These are phyloP conservation scores for Seladonia tumulorum DNA, from an alignment of 2,888 invertebrate genomes.

Conservation along the genomic window DNA sequence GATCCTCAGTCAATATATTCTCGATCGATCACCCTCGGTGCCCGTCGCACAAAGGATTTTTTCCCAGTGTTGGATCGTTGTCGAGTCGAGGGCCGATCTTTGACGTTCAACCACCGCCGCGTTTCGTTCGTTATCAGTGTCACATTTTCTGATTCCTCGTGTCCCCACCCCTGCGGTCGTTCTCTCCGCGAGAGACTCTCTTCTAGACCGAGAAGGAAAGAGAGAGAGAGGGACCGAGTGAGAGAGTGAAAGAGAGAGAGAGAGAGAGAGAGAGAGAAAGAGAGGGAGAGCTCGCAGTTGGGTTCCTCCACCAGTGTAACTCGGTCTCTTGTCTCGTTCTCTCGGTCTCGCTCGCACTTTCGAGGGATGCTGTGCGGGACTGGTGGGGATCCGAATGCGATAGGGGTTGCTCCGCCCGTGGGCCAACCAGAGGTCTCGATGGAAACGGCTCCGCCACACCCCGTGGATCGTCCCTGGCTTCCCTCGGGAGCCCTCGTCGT, in stretches of 20 bases:
- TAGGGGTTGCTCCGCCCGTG: constrained; percentile 84
- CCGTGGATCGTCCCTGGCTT: constrained; percentile 79
- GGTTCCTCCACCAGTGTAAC: constrained; percentile 52
- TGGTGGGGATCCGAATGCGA: constrained; percentile 74
- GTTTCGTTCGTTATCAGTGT: constrained; percentile 68
- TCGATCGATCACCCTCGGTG: background rate
- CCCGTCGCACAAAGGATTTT: background rate
- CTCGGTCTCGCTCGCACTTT: constrained; percentile 55
- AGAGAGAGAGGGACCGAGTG: background rate
- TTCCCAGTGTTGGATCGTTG: background rate
- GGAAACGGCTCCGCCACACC: constrained; percentile 82
- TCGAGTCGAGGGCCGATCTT: background rate
- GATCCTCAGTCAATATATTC: background rate
- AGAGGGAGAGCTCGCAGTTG: constrained; percentile 1
- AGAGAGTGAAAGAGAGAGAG: background rate
- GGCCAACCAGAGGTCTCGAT: constrained; percentile 82
- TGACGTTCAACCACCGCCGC: constrained; percentile 22
- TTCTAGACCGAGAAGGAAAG: constrained; percentile 44
- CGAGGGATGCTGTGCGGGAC: constrained; percentile 78
- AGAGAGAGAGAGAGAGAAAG: no score
- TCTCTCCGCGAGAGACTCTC: constrained; percentile 27
- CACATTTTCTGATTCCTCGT: constrained; percentile 58
- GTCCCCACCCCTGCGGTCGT: constrained; percentile 18
- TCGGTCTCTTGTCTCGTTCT: constrained; percentile 48
- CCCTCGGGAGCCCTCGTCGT: constrained; percentile 77